Evolutionary conservation across 1,140 invertebrate species (phyloP), one percentile per base, ranked within the genome.

Genomic region (Cherax destructor): DNA sequence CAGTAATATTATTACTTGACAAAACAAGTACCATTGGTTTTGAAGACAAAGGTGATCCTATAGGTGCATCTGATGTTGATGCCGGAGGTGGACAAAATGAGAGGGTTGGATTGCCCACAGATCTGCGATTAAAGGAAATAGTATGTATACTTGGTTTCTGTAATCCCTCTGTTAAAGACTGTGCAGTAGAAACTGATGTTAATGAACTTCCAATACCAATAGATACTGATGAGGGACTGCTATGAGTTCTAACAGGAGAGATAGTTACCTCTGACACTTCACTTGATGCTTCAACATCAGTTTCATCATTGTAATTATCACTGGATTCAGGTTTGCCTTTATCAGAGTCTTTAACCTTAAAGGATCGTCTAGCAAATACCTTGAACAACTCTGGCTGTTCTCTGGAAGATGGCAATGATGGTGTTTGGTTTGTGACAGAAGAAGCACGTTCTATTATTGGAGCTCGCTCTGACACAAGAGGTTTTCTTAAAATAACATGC

Each of bases 311-410:
- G 30, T 41, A 41, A 94, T 97, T 96, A 93, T 97, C 96, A 93
- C 11, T 96, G 96, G 92, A 96, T 96, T 81, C 96, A 94, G 61
- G 94, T 94, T 92, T 94, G 93, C 91, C 93, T 93, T 80, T 95
- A 92, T 97, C 96, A 10, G 94, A 94, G 93, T 97, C 96, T 94
- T 96, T 97, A 6, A 97, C 94, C 94, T 97, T 97, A 0, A 97
- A 94, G 4, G 97, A 97, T 86, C 97, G 94, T 69, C 97, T 94
- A 0, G 97, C 97, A 94, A 97, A 97, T 0, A 97, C 97, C 95
- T 97, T 97, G 95, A 97, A 96, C 49, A 97, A 94, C 94, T 97
- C 97, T 0, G 97, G 97, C 94, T 97, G 96, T 76, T 97, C 96
- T 88, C 95, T 95, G 85, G 93, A 94, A 50, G 65, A 49, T 41